Conservation (phyloP, 2,888 invertebrate genomes). For the Thecocarcelia acutangulata region DNA sequence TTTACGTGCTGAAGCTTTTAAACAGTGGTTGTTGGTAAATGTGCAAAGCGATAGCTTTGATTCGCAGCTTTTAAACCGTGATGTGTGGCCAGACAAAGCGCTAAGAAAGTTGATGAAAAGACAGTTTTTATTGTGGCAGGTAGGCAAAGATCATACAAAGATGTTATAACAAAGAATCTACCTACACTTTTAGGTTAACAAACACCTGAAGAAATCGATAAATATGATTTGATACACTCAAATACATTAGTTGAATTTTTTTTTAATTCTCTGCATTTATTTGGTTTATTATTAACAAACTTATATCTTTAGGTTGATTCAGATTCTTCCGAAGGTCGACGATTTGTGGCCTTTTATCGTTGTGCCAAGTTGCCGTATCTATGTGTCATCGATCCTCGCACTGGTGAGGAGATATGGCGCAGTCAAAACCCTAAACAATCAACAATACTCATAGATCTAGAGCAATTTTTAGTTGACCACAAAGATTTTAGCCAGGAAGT, state of each 20-base stretch:
- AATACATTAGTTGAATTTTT: too few relatives aligned
- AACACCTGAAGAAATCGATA: too few relatives aligned
- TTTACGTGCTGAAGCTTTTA: slow-evolving; percentile 83
- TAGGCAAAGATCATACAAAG: slow-evolving; percentile 72
- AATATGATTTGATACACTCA: too few relatives aligned
- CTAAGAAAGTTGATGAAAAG: slow-evolving; percentile 84
- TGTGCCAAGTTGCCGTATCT: slow-evolving; percentile 85
- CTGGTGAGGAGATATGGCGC: slow-evolving; percentile 84
- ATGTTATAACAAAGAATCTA: background rate
- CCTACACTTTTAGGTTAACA: too few relatives aligned
- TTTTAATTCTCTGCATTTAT: too few relatives aligned
- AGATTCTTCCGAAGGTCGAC: slow-evolving; percentile 84
- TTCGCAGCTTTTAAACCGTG: slow-evolving; percentile 87
- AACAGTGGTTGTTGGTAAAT: slow-evolving; percentile 87
- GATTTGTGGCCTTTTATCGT: slow-evolving; percentile 86
- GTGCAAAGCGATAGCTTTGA: slow-evolving; percentile 86
- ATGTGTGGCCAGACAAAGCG: slow-evolving; percentile 86
- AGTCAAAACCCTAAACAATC: slow-evolving; percentile 75
- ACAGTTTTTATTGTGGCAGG: slow-evolving; percentile 88
- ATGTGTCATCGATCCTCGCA: slow-evolving; percentile 86
- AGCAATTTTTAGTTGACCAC: slow-evolving; percentile 74
- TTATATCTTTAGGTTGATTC: slow-evolving; percentile 71
- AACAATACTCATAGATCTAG: slow-evolving; percentile 74
- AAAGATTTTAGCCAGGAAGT: slow-evolving; percentile 74
- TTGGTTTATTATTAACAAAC: background rate